Conservation (phyloP, 2,113 vertebrate species). For the Cottus gobio region DNA sequence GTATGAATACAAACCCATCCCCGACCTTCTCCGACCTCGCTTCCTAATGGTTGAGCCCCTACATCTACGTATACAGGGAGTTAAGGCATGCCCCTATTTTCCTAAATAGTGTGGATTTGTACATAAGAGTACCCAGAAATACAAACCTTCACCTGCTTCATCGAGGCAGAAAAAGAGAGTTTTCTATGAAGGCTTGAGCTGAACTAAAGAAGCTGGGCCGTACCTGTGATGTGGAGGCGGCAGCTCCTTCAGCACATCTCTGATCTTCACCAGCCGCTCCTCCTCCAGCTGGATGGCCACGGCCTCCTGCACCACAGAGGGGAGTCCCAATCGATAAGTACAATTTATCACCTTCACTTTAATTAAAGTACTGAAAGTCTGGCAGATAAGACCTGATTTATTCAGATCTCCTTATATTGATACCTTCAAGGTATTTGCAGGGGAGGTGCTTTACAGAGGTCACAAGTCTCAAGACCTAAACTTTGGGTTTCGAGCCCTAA, state of each 20-base stretch:
- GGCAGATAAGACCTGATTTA: background rate
- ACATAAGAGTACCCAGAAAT: background rate
- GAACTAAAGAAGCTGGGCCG: rapidly evolving
- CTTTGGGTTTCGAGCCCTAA: no score
- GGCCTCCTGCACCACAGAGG: slow-evolving; percentile 84
- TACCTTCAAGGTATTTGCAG: no score
- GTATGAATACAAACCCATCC: background rate
- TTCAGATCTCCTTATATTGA: no score
- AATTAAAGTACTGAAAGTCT: background rate
- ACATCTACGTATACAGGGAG: background rate
- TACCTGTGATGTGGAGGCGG: slow-evolving; percentile 89
- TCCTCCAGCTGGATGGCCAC: slow-evolving; percentile 91
- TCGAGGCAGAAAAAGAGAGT: background rate
- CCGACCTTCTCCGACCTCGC: background rate
- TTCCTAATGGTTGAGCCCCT: background rate
- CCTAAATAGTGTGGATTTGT: background rate
- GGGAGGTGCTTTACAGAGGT: background rate
- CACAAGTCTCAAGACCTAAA: no score
- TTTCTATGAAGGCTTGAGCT: background rate
- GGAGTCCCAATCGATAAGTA: background rate
- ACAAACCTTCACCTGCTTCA: background rate
- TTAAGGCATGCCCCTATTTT: no score
- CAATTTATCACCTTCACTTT: no score
- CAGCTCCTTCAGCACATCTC: slow-evolving; percentile 90
- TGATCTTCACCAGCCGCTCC: slow-evolving; percentile 90